A percentile compares a stretch with the other conserved stretches of the same genome.
These are phyloP conservation scores for Arvicola amphibius DNA, from an alignment of 2,797 vertebrate species.

Conservation along the genomic window DNA sequence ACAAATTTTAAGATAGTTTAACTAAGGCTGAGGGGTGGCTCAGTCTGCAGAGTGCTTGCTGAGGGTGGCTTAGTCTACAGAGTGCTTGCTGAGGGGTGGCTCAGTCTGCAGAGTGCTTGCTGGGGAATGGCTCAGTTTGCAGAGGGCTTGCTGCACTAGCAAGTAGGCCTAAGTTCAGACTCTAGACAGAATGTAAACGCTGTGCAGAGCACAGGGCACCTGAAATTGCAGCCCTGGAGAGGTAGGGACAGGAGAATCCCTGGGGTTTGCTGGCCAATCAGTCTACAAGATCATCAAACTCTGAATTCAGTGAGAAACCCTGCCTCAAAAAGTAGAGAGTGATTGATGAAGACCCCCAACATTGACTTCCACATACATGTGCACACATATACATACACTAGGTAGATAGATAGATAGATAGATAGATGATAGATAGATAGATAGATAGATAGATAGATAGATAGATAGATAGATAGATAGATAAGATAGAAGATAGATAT, in stretches of 20 bases:
- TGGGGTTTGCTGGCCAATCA: background rate
- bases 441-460: background rate
- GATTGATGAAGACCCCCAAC: background rate
- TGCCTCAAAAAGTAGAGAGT: background rate
- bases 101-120: background rate
- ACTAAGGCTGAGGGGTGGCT: background rate
- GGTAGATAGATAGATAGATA: background rate
- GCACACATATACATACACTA: background rate
- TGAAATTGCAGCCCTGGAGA: background rate
- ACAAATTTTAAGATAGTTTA: slow-evolving; percentile 55
- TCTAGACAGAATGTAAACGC: background rate
- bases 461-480: background rate
- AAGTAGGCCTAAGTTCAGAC: background rate
- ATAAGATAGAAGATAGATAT: background rate
- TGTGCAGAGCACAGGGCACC: background rate
- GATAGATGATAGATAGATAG: background rate
- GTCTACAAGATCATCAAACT: background rate
- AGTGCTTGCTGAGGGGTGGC: background rate
- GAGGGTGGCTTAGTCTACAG: background rate
- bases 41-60: background rate
- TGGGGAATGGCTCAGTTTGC: background rate
- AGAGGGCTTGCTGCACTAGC: background rate
- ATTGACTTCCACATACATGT: background rate
- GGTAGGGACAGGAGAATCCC: background rate
- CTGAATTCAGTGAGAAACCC: background rate